phyloP scores from a whole-genome alignment of 2,888 invertebrate genomes.

The Drosophila rubida region DNA sequence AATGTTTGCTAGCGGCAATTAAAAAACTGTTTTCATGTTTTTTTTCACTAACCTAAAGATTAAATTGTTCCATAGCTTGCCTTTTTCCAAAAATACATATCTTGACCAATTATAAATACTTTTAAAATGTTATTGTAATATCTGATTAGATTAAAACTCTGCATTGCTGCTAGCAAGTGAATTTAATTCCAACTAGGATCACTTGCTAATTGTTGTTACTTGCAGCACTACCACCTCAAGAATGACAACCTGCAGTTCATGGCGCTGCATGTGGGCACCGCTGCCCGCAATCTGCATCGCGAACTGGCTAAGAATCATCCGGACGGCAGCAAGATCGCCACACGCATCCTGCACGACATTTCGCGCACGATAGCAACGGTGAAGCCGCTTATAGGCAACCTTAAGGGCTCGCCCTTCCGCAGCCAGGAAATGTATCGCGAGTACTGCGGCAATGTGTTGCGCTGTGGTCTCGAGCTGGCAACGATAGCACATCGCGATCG shows the following conservation, averaged over 20 bases:
- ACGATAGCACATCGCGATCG: slow-evolving; percentile 95
- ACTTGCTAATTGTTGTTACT: neutral
- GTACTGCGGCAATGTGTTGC: slow-evolving; percentile 90
- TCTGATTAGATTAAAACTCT: too few species aligned
- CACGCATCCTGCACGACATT: slow-evolving; percentile 93
- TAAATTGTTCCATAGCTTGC: too few species aligned
- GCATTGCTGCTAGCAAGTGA: neutral
- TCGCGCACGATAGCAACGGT: slow-evolving; percentile 93
- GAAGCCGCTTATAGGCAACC: slow-evolving; percentile 95
- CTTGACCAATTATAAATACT: too few species aligned
- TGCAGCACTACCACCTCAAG: slow-evolving; percentile 94
- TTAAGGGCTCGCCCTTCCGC: slow-evolving; percentile 88
- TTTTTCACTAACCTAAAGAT: too few species aligned
- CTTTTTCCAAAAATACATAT: too few species aligned
- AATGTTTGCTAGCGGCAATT: neutral
- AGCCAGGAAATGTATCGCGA: slow-evolving; percentile 88
- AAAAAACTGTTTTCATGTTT: too few species aligned
- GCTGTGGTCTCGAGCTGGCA: slow-evolving; percentile 93
- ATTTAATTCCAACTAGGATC: neutral
- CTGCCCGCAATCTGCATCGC: slow-evolving; percentile 91
- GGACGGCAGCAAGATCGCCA: slow-evolving; percentile 88
- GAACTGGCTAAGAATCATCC: slow-evolving; percentile 87
- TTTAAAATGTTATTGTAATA: too few species aligned
- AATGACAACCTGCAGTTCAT: slow-evolving; percentile 96
- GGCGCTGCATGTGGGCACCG: slow-evolving; percentile 93